Percentiles rank a stretch among this genome's conserved stretches.
phyloP scores from a whole-genome alignment of 2,888 invertebrate species.

The Lepidochrysops patricia region DNA sequence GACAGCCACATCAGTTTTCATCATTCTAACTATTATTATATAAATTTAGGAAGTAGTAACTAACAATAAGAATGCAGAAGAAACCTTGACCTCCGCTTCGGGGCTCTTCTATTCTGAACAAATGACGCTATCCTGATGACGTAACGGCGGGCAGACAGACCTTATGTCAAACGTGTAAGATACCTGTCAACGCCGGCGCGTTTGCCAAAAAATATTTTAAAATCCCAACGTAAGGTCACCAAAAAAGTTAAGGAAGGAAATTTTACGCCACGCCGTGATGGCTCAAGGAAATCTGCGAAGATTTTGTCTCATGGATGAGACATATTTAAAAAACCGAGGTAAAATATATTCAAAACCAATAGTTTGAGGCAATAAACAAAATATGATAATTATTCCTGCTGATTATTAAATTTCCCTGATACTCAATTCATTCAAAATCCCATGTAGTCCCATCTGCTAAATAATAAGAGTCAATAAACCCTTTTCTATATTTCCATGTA shows the following conservation, averaged over 20 bases:
- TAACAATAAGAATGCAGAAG: neutral
- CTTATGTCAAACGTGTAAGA: constrained; percentile 13
- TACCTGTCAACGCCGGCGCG: constrained; percentile 8
- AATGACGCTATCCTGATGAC: constrained; percentile 47
- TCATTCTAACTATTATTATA: too few species aligned
- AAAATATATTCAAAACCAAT: too few species aligned
- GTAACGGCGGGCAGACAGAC: constrained; percentile 28
- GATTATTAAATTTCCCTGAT: too few species aligned
- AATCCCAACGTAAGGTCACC: neutral
- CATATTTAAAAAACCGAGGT: too few species aligned
- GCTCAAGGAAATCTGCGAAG: neutral
- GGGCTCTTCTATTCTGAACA: constrained; percentile 50
- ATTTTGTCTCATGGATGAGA: too few species aligned
- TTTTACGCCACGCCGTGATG: neutral
- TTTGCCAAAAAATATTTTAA: constrained; percentile 11
- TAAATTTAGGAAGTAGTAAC: too few species aligned
- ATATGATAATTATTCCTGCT: too few species aligned
- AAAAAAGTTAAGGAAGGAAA: neutral
- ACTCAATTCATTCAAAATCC: too few species aligned
- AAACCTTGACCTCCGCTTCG: constrained; percentile 55
- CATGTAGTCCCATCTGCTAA: too few species aligned
- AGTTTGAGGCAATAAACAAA: too few species aligned
- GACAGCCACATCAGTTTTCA: too few species aligned
- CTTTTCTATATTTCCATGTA: neutral
- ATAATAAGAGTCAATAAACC: too few species aligned